Base-by-base conservation (phyloP, 2,797 vertebrate species). In the Simalia tracyae region DNA sequence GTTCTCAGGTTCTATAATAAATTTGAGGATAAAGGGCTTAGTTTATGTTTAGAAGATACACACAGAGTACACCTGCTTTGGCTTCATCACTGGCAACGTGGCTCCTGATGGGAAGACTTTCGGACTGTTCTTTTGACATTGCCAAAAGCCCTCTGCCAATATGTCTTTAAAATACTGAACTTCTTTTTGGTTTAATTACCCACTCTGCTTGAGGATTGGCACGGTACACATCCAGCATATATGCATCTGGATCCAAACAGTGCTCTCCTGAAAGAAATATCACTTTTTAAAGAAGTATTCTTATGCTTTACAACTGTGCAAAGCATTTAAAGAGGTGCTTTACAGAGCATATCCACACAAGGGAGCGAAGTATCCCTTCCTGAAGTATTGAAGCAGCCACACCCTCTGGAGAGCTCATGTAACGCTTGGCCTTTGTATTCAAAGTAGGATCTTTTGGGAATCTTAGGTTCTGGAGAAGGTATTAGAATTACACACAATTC, bases 181-280 rank as follows among this genome's bases (percentile, higher is more conserved):
- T 97, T 91, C 96, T 93, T 90, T 98, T 97, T 66, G 98, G 98
- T 92, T 98, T 98, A 95, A 99, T 97, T 93, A 98, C 97, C 98
- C 98, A 99, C 90, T 98, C 98, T 94, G 98, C 98, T 61, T 98
- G 98, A 93, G 98, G 98, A 94, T 99, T 99, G 90, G 97, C 97
- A 56, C 10, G 97, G 96, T 98, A 98, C 89, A 99, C 97, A 91
- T 98, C 98, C 87, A 98, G 95, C 93, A 99, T 97, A 72, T 97
- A 98, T 0, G 98, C 97, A 19, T 98, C 98, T 0, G 98, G 98
- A 91, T 99, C 98, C 96, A 99, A 95, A 94, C 98, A 98, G 89
- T 98, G 98, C 90, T 98, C 98, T 91, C 98, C 98, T 99, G 93
- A 91, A 97, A 96, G 0, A 28, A 94, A 96, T 90, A 94, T 5